phyloP scores from a whole-genome alignment of 2,888 invertebrate genomes.

The Aphidoletes aphidimyza region DNA sequence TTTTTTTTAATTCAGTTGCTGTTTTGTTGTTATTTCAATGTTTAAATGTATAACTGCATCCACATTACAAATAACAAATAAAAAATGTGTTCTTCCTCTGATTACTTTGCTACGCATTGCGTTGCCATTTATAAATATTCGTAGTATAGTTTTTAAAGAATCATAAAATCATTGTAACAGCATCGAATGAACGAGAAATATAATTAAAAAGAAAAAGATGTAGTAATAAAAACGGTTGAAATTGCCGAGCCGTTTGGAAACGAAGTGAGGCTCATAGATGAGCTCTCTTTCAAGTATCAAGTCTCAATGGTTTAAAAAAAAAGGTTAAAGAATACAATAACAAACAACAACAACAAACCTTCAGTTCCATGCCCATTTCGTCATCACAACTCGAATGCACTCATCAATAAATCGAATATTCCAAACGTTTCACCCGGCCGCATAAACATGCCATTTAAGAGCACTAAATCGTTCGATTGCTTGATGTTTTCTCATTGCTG shows the following conservation, averaged over 20 bases:
- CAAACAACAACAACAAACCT: too few relatives aligned
- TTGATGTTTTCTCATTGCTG: too few relatives aligned
- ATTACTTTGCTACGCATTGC: constrained; percentile 24
- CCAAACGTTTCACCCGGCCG: neutral
- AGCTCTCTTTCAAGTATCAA: neutral
- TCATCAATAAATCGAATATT: constrained; percentile 29
- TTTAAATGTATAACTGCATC: neutral
- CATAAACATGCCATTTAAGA: neutral
- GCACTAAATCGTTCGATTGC: too few relatives aligned
- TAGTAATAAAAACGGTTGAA: constrained; percentile 34
- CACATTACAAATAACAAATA: constrained; percentile 8
- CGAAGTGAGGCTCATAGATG: neutral
- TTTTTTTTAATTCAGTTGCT: too few relatives aligned
- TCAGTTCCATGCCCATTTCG: neutral
- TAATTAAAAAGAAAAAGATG: constrained; percentile 46
- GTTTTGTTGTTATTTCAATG: neutral
- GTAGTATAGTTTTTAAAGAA: neutral
- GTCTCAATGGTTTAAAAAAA: neutral
- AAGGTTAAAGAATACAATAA: too few relatives aligned
- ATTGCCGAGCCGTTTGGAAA: neutral
- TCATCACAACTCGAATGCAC: neutral
- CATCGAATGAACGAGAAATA: neutral
- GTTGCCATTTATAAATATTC: neutral
- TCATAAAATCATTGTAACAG: constrained; percentile 20
- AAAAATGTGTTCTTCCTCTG: constrained; percentile 47